Conservation (phyloP, 2,888 invertebrate species). For the Aphodius sticticus region DNA sequence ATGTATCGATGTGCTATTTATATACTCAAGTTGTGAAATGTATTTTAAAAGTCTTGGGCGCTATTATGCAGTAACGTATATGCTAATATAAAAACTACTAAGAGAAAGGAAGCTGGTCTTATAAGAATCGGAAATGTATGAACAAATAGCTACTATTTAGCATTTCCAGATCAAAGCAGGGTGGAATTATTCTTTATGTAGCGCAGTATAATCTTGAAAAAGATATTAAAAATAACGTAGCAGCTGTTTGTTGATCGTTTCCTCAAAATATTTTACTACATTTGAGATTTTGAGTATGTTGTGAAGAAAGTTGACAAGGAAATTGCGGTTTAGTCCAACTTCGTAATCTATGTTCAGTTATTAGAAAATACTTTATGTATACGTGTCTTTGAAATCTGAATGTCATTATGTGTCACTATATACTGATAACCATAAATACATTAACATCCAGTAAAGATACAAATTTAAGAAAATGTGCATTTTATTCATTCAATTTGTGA, state of each 20-base stretch:
- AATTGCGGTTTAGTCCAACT: constrained; percentile 12
- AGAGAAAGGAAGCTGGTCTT: not conserved
- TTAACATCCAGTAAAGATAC: not conserved
- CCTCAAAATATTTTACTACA: not conserved
- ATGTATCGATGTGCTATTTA: not conserved
- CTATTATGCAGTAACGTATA: too few relatives aligned
- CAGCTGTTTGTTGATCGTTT: not conserved
- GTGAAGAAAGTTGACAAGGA: not conserved
- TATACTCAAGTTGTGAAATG: not conserved
- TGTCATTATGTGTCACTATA: not conserved
- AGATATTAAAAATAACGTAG: not conserved
- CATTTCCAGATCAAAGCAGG: too few relatives aligned
- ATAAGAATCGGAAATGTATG: not conserved
- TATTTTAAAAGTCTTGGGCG: too few relatives aligned
- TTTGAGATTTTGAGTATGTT: not conserved
- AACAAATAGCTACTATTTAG: not conserved
- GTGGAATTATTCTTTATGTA: too few relatives aligned
- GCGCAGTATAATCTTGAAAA: too few relatives aligned
- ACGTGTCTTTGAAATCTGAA: constrained; percentile 19
- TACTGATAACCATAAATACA: not conserved
- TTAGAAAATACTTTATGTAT: constrained; percentile 18
- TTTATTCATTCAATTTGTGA: not conserved
- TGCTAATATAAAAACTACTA: too few relatives aligned
- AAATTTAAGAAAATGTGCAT: not conserved
- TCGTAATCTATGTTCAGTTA: constrained; percentile 15